Evolutionary conservation across 2,797 vertebrate species (phyloP).

Genomic region (Eulemur mongoz): DNA sequence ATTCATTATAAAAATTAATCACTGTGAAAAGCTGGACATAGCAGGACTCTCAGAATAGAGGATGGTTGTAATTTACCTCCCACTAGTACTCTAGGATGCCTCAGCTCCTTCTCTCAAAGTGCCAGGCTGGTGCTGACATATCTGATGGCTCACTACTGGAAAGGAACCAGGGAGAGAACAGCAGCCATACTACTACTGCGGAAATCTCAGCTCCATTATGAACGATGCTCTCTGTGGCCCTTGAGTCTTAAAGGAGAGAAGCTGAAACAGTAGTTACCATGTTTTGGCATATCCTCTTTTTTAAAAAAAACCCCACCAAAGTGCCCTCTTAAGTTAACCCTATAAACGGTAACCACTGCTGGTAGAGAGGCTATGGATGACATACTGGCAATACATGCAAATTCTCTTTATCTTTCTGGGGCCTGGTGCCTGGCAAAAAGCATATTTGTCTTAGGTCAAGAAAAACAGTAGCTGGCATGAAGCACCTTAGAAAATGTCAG

Average conservation of each 20-base stretch:
- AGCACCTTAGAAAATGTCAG: slow-evolving; percentile 29
- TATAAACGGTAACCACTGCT: not conserved
- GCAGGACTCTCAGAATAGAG: not conserved
- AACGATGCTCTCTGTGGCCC: not conserved
- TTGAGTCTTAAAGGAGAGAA: not conserved
- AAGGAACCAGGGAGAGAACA: slow-evolving; percentile 19
- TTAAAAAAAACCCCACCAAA: not conserved
- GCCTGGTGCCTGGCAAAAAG: not conserved
- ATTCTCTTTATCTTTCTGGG: not conserved
- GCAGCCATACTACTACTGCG: not conserved
- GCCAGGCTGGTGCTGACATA: not conserved
- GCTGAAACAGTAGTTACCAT: not conserved
- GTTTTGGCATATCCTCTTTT: not conserved
- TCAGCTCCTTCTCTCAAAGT: not conserved
- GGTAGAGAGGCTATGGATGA: not conserved
- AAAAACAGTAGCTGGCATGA: not conserved
- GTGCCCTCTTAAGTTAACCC: not conserved
- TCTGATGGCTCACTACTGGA: not conserved
- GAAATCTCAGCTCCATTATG: not conserved
- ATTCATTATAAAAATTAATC: slow-evolving; percentile 36
- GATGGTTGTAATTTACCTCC: not conserved
- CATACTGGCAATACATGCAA: not conserved
- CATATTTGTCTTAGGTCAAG: not conserved
- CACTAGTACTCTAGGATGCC: not conserved
- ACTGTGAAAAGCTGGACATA: not conserved